Percentiles rank a stretch among this genome's conserved stretches.
These are phyloP conservation scores for Columba guinea DNA, from an alignment of 2,797 vertebrate species.

Conservation along the genomic window DNA sequence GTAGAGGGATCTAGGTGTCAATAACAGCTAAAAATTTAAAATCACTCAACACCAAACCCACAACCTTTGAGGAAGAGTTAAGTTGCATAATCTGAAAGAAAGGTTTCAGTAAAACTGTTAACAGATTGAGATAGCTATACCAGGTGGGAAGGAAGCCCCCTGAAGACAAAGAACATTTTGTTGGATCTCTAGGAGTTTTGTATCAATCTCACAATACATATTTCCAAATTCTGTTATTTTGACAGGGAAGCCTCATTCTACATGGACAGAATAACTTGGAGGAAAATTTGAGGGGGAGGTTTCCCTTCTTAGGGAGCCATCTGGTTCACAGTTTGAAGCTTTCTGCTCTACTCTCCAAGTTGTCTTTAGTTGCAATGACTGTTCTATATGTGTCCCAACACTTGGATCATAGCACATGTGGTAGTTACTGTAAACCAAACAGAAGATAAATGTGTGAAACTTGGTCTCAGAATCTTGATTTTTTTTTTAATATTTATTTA, in stretches of 20 bases:
- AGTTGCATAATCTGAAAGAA: background rate
- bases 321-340: conserved; percentile 5
- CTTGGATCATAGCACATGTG: background rate
- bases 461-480: background rate
- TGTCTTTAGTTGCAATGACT: background rate
- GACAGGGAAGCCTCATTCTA: background rate
- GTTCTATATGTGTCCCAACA: background rate
- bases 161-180: background rate
- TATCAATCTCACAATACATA: background rate
- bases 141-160: background rate
- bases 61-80: background rate
- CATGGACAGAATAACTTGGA: background rate
- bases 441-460: background rate
- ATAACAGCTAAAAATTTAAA: background rate
- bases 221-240: background rate
- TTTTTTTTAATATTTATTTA: background rate
- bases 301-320: background rate
- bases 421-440: background rate
- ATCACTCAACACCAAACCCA: background rate
- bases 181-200: background rate
- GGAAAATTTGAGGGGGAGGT: conserved; percentile 1
- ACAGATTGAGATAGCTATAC: background rate
- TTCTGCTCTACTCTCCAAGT: background rate
- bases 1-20: background rate
- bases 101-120: accelerated